Percentiles rank a stretch among this genome's conserved stretches.
Conservation (phyloP, 2,888 invertebrate species). For the Torymus aiolomorphi region DNA sequence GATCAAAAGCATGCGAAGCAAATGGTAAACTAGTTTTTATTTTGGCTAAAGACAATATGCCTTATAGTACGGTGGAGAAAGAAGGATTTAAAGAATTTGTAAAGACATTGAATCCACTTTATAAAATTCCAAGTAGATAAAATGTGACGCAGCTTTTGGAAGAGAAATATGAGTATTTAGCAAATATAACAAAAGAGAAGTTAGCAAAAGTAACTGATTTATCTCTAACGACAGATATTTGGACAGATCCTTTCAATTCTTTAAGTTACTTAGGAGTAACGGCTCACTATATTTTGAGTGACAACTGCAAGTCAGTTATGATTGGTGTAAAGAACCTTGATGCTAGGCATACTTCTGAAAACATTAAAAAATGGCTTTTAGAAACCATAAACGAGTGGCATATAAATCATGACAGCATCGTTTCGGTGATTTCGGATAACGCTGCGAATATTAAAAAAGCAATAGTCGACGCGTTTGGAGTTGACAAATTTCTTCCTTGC, state of each 20-base stretch:
- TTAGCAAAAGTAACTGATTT: slow-evolving; percentile 35
- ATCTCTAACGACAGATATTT: slow-evolving; percentile 57
- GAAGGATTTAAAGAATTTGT: slow-evolving; percentile 55
- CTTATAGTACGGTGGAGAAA: slow-evolving; percentile 52
- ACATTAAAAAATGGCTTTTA: slow-evolving; percentile 52
- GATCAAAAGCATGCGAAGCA: slow-evolving; percentile 32
- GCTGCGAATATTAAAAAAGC: slow-evolving; percentile 61
- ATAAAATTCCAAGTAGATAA: slow-evolving; percentile 46
- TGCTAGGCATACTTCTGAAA: slow-evolving; percentile 58
- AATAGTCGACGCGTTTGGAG: slow-evolving; percentile 55
- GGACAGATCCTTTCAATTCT: slow-evolving; percentile 52
- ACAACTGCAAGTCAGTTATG: slow-evolving; percentile 43
- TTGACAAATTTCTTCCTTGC: slow-evolving; percentile 58
- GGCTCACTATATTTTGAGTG: slow-evolving; percentile 25
- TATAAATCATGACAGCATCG: slow-evolving; percentile 55
- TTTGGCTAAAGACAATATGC: slow-evolving; percentile 56
- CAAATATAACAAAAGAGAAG: slow-evolving; percentile 40
- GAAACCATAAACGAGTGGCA: slow-evolving; percentile 56
- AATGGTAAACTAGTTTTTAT: slow-evolving; percentile 73
- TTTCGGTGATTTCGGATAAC: slow-evolving; percentile 59
- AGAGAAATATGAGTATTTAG: slow-evolving; percentile 48
- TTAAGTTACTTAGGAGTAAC: slow-evolving; percentile 47
- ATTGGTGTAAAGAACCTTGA: slow-evolving; percentile 56
- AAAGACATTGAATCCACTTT: slow-evolving; percentile 43
- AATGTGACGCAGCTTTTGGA: slow-evolving; percentile 42